Base-by-base conservation (phyloP, 2,888 invertebrate species). In the Rhagonycha fulva region DNA sequence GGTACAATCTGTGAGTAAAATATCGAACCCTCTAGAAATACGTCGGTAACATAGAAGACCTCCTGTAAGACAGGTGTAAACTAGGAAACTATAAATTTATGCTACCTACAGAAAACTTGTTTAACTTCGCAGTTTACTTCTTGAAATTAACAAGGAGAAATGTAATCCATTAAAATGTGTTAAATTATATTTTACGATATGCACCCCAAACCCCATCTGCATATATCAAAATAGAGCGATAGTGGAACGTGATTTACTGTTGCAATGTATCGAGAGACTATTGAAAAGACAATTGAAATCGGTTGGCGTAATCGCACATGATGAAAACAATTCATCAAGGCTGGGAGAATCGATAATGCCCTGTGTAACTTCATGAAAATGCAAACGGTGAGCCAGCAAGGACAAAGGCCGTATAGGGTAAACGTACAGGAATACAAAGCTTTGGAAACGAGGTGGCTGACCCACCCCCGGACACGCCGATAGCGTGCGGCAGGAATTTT, bases 251-350 rank as follows among this genome's bases (percentile, higher is more conserved):
- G 88, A 88, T 87, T 87, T 88, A 88, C 83, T 83, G 86, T 83
- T 84, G 83, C 26, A 84, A 84, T 85, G 85, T 86, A 87, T 86
- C 86, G 83, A 84, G 85, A 85, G 85, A 84, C 86, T 85, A 87
- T 87, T 87, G 87, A 87, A 88, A 87, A 87, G 86, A 86, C 87
- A 88, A 88, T 88, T 88, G 88, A 88, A 88, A 88, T 87, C 86
- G 86, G 84, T 80, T 86, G 82, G 83, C 84, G 86, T 88, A 88
- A 88, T 88, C 87, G 87, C 86, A 87, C 87, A 87, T 87, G 88
- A 88, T 88, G 88, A 88, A 88, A 88, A 87, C 88, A 86, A 88
- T 88, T 87, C 87, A 87, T 88, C 88, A 88, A 86, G 84, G 85
- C 84, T 83, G 81, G 77, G 80, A 75, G 81, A 84, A 85, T 86